Base-by-base conservation (phyloP, 2,113 vertebrate genomes). In the Burhinus bistriatus region DNA sequence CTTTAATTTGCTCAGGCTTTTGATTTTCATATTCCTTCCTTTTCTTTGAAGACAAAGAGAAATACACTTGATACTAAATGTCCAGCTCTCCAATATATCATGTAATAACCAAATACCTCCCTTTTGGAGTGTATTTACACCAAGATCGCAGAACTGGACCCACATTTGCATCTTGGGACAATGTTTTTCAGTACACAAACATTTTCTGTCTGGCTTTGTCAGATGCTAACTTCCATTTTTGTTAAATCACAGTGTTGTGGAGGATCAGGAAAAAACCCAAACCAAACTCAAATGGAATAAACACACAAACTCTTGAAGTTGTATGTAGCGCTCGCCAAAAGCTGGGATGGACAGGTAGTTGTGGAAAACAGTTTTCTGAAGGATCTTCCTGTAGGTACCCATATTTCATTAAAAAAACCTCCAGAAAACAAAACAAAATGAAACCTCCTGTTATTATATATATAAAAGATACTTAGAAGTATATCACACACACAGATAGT, bases 11-110 rank as follows among this genome's bases (percentile, higher is more conserved):
- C 40, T 72, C 88, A 96, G 96, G 94, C 92, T 98, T 97, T 97
- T 97, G 97, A 95, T 95, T 94, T 98, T 91, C 95, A 96, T 96
- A 89, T 93, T 96, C 77, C 65, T 97, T 92, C 59, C 94, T 95
- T 95, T 94, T 55, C 94, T 94, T 92, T 94, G 95, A 97, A 94
- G 90, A 92, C 78, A 96, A 97, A 96, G 90, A 96, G 83, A 94
- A 95, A 97, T 92, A 51, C 65, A 61, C 83, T 97, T 34, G 3
- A 84, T 86, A 89, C 47, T 44, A 92, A 58, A 75, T 93, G n/a
- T 93, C 87, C 91, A 89, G 38, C n/a, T 68, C 65, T 66, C 26
- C 91, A 68, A 84, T 66, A 17, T 5, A 54, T 83, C 40, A 17
- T 4, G 1, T 12, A 57, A 47, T 42, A 52, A 47, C 3, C 15